A percentile compares a stretch with the other conserved stretches of the same genome.
Conservation (phyloP, 2,888 invertebrate species). For the Zaprionus bogoriensis region DNA sequence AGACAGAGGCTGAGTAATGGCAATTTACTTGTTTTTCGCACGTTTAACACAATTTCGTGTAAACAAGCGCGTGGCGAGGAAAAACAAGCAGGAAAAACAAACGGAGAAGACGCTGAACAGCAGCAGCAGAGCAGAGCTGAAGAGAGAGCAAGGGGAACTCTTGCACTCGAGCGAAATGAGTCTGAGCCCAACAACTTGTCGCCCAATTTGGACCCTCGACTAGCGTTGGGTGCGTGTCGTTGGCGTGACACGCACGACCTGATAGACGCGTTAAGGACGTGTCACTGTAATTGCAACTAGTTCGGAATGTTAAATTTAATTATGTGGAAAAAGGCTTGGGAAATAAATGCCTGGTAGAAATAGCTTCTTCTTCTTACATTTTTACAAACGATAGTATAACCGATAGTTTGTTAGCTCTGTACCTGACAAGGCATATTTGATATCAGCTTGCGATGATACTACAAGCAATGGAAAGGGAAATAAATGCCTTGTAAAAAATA, state of each 20-base stretch:
- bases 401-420: neutral
- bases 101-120: neutral
- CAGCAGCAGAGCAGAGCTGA: slow-evolving; percentile 3
- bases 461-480: too few relatives aligned
- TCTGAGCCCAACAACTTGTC: slow-evolving; percentile 1
- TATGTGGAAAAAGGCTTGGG: neutral
- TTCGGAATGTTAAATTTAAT: neutral
- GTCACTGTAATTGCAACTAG: neutral
- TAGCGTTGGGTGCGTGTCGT: slow-evolving; percentile 1
- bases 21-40: slow-evolving; percentile 71
- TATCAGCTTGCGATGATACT: too few relatives aligned
- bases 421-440: too few relatives aligned
- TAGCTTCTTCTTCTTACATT: too few relatives aligned
- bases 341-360: too few relatives aligned
- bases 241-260: slow-evolving; percentile 4
- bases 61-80: slow-evolving; percentile 46
- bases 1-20: slow-evolving; percentile 58
- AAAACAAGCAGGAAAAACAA: slow-evolving; percentile 13
- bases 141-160: too few relatives aligned
- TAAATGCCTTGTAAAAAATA: too few relatives aligned
- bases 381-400: too few relatives aligned
- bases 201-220: slow-evolving; percentile 12
- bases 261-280: neutral
- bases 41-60: slow-evolving; percentile 74
- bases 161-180: slow-evolving; percentile 4